phyloP scores from a whole-genome alignment of 2,888 invertebrate genomes.

The Hirtodrosophila confusa region DNA sequence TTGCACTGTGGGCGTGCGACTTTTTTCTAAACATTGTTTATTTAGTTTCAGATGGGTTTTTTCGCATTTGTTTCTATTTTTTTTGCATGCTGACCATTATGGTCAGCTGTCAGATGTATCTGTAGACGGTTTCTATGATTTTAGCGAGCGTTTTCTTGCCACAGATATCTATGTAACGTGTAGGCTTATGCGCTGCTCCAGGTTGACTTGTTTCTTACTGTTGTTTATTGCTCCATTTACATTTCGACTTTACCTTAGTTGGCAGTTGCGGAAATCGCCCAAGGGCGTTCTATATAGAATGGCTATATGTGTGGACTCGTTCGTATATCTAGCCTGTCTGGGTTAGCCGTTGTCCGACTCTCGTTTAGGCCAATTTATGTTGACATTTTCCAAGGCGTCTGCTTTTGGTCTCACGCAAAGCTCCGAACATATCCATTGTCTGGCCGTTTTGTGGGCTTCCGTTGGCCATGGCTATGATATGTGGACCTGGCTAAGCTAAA shows the following conservation, averaged over 20 bases:
- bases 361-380: slow-evolving; percentile 53
- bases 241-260: slow-evolving; percentile 68
- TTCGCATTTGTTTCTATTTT: slow-evolving; percentile 5
- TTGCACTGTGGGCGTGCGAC: slow-evolving; percentile 43
- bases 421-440: neutral
- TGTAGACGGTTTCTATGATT: slow-evolving; percentile 17
- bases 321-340: slow-evolving; percentile 10
- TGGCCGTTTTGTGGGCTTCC: slow-evolving; percentile 13
- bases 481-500: neutral
- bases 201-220: slow-evolving; percentile 28
- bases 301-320: slow-evolving; percentile 1
- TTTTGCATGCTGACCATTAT: slow-evolving; percentile 53
- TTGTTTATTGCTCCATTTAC: slow-evolving; percentile 56
- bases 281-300: slow-evolving; percentile 62
- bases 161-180: slow-evolving; percentile 26
- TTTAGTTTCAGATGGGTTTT: slow-evolving; percentile 30
- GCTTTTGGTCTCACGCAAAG: slow-evolving; percentile 8
- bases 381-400: slow-evolving; percentile 57
- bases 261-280: slow-evolving; percentile 69
- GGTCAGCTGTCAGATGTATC: slow-evolving; percentile 52
- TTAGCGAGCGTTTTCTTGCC: slow-evolving; percentile 32
- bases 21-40: slow-evolving; percentile 39
- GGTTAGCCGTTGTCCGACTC: slow-evolving; percentile 14
- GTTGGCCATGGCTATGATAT: neutral
- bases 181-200: slow-evolving; percentile 53